Percentiles rank a stretch among this genome's conserved stretches.
These are phyloP conservation scores for Orthonychiurus folsomi DNA, from an alignment of 2,888 invertebrate species.

Conservation along the genomic window DNA sequence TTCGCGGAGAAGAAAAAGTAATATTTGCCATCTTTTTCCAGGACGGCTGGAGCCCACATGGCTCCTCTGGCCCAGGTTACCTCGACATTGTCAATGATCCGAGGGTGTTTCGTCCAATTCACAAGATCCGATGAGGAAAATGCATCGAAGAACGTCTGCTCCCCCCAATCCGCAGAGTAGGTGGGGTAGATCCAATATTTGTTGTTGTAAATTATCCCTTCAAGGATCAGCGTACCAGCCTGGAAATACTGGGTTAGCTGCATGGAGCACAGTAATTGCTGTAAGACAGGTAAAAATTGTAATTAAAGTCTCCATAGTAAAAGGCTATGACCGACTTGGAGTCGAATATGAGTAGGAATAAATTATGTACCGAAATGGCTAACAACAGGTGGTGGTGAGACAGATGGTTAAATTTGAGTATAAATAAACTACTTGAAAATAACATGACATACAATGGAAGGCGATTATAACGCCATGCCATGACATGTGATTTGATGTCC, in stretches of 20 bases:
- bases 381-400: too few relatives aligned
- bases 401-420: too few relatives aligned
- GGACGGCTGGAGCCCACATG: slow-evolving; percentile 33
- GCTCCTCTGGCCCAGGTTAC: slow-evolving; percentile 24
- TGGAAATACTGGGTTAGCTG: slow-evolving; percentile 25
- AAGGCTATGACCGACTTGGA: too few relatives aligned
- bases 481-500: too few relatives aligned
- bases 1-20: slow-evolving; percentile 30
- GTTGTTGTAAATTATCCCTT: slow-evolving; percentile 25
- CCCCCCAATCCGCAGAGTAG: slow-evolving; percentile 19
- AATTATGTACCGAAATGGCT: too few relatives aligned
- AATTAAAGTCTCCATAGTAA: too few relatives aligned
- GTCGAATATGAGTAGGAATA: too few relatives aligned
- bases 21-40: slow-evolving; percentile 24
- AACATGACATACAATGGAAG: too few relatives aligned
- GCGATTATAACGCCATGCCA: too few relatives aligned
- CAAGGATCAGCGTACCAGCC: slow-evolving; percentile 34
- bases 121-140: slow-evolving; percentile 28
- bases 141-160: slow-evolving; percentile 28
- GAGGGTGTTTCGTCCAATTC: slow-evolving; percentile 24
- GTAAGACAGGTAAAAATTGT: too few relatives aligned
- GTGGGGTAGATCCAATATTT: slow-evolving; percentile 33
- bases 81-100: slow-evolving; percentile 23
- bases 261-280: too few relatives aligned
- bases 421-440: too few relatives aligned